Evolutionary conservation across 2,888 invertebrate species (phyloP), one percentile per base, ranked within the genome.

Genomic region (Apamea sordens): DNA sequence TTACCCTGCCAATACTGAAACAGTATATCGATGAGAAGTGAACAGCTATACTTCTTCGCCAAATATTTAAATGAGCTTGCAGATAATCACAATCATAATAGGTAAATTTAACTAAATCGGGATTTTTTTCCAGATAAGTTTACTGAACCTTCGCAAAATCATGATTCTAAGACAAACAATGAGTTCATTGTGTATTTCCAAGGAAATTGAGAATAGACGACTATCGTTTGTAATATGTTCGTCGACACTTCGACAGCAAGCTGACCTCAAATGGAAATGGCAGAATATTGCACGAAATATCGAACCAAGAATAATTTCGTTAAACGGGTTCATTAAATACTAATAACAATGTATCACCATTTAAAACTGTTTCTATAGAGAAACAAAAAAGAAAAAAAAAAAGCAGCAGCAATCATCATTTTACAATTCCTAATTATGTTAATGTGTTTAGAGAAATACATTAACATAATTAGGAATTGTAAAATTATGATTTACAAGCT

Each of bases 261-360:
- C 56, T 76, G 74, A 80, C 71, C 85, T 68, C 86, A 63, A 76
- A 80, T 85, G 47, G 44, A 47, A 64, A 85, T 85, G 28, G 53
- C 59, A 44, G 47, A 69, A 73, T 76, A 80, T 84, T 68, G 50
- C 67, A 73, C 50, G 53, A 65, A 76, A 67, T 85, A 70, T 41
- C 36, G 56, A 65, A 32, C n/a, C 76, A 72, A 81, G 64, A 50
- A 75, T 36, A 36, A 68, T 76, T 76, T 74, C 13, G 24, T 68
- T 36, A 68, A 85, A 80, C 68, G 15, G 61, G 59, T 18, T 75
- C 56, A 72, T 85, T 80, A 76, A 80, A 76, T 63, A 80, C 67
- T 50, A 64, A 71, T 76, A 76, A 73, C 11, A 67, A 44, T 84
- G 50, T 61, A 73, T 73, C 53, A 80, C 53, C 44, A 47, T 73